Percentiles rank a stretch among this genome's conserved stretches.
Conservation (phyloP, 2,888 invertebrate species). For the Cabera pusaria region DNA sequence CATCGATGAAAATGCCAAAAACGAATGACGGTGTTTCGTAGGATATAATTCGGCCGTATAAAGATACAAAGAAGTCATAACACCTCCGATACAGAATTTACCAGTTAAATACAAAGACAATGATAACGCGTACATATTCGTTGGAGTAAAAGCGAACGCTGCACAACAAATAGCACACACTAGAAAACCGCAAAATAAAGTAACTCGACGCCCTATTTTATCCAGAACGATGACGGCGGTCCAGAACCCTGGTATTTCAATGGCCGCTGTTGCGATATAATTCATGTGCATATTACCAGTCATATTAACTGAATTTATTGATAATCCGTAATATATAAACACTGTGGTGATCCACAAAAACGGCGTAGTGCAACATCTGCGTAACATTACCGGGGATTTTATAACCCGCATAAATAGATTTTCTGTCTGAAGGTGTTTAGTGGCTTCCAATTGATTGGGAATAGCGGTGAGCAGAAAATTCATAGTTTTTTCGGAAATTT, state of each 20-base stretch:
- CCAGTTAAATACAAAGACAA: slow-evolving; percentile 82
- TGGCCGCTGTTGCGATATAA: slow-evolving; percentile 85
- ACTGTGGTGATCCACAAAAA: slow-evolving; percentile 91
- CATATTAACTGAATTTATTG: slow-evolving; percentile 89
- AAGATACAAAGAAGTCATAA: slow-evolving; percentile 86
- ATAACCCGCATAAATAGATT: slow-evolving; percentile 67
- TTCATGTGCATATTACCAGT: slow-evolving; percentile 90
- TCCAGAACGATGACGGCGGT: slow-evolving; percentile 85
- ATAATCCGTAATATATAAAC: slow-evolving; percentile 91
- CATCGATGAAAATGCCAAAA: slow-evolving; percentile 88
- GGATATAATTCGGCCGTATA: slow-evolving; percentile 89
- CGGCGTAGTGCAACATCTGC: slow-evolving; percentile 87
- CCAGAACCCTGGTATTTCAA: slow-evolving; percentile 89
- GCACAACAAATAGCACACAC: slow-evolving; percentile 78
- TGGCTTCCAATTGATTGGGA: slow-evolving; percentile 43
- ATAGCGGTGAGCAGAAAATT: slow-evolving; percentile 57
- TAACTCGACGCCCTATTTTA: slow-evolving; percentile 78
- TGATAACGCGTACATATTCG: slow-evolving; percentile 50
- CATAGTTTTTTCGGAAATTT: slow-evolving; percentile 73
- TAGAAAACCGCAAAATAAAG: slow-evolving; percentile 61
- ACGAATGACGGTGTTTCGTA: slow-evolving; percentile 86
- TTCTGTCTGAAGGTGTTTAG: slow-evolving; percentile 34
- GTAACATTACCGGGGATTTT: slow-evolving; percentile 77
- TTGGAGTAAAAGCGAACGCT: slow-evolving; percentile 76
- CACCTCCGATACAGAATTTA: slow-evolving; percentile 85